Conservation (phyloP, 1,140 invertebrate species). For the Paralvinella palmiformis region DNA sequence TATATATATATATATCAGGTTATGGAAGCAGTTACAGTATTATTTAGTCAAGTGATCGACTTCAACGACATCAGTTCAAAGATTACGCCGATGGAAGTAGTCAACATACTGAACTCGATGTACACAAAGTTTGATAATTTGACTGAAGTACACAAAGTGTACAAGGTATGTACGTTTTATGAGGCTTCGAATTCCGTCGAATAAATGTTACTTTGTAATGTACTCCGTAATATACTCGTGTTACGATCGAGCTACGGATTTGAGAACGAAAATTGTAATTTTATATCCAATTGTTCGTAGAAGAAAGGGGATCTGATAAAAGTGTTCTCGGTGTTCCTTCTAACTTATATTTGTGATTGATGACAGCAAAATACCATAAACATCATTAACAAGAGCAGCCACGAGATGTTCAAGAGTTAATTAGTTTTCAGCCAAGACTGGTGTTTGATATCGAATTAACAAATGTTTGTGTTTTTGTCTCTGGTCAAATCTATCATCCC, state of each 20-base stretch:
- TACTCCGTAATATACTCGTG: neutral
- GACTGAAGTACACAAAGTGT: constrained; percentile 79
- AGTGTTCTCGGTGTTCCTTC: too few species aligned
- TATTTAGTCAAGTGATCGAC: constrained; percentile 94
- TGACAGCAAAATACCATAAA: too few species aligned
- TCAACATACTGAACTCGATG: constrained; percentile 83
- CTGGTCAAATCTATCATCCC: too few species aligned
- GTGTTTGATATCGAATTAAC: too few species aligned
- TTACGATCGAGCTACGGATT: neutral
- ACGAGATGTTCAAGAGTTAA: too few species aligned
- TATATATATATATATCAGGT: neutral
- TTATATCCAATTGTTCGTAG: neutral
- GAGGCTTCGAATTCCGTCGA: too few species aligned
- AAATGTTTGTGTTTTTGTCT: too few species aligned
- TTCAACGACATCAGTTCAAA: constrained; percentile 93
- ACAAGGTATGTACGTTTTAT: constrained; percentile 75
- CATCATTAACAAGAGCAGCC: too few species aligned
- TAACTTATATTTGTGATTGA: too few species aligned
- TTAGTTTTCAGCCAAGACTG: too few species aligned
- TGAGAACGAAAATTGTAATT: neutral
- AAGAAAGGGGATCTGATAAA: too few species aligned
- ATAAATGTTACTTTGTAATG: neutral
- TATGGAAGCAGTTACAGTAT: constrained; percentile 70
- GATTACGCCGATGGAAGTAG: constrained; percentile 89
- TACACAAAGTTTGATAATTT: constrained; percentile 58